A percentile compares a stretch with the other conserved stretches of the same genome.
Evolutionary conservation across 2,888 invertebrate genomes (phyloP).

Genomic region (Drosophila anomelani): DNA sequence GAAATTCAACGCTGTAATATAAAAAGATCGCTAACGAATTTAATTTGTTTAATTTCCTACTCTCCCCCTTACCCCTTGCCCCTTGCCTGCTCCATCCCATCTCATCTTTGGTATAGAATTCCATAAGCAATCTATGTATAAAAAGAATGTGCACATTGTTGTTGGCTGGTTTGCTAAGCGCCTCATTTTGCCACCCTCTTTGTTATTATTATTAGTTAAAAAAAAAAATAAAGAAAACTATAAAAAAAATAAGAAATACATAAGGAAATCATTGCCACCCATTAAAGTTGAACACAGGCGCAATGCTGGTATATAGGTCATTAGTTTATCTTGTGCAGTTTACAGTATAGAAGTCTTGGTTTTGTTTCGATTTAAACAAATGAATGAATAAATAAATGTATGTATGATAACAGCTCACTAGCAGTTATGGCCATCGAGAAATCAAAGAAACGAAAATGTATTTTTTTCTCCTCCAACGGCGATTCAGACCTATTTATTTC

Average conservation of each 20-base stretch:
- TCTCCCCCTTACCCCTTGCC: neutral
- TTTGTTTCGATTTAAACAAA: conserved; percentile 59
- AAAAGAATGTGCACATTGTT: conserved; percentile 64
- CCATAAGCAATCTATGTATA: conserved; percentile 59
- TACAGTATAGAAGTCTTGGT: conserved; percentile 45
- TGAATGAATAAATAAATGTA: conserved; percentile 48
- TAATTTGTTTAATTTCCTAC: conserved; percentile 61
- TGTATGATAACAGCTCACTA: conserved; percentile 46
- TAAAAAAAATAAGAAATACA: conserved; percentile 3
- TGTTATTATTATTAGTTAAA: conserved; percentile 45
- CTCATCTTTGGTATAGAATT: conserved; percentile 44
- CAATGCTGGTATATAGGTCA: conserved; percentile 75
- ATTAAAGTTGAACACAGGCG: conserved; percentile 34
- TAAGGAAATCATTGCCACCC: conserved; percentile 69
- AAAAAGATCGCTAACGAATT: conserved; percentile 70
- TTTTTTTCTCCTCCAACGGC: conserved; percentile 26
- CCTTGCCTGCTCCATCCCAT: conserved; percentile 48
- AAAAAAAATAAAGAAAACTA: conserved; percentile 7
- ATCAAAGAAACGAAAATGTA: conserved; percentile 44
- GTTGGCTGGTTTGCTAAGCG: conserved; percentile 66
- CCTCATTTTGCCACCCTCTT: conserved; percentile 44
- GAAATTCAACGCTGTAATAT: conserved; percentile 67
- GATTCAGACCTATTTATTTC: conserved; percentile 39
- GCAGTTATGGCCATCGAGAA: conserved; percentile 41
- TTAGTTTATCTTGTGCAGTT: conserved; percentile 51